Evolutionary conservation across 1,140 invertebrate genomes (phyloP).

Genomic region (Lanistes nyassanus): DNA sequence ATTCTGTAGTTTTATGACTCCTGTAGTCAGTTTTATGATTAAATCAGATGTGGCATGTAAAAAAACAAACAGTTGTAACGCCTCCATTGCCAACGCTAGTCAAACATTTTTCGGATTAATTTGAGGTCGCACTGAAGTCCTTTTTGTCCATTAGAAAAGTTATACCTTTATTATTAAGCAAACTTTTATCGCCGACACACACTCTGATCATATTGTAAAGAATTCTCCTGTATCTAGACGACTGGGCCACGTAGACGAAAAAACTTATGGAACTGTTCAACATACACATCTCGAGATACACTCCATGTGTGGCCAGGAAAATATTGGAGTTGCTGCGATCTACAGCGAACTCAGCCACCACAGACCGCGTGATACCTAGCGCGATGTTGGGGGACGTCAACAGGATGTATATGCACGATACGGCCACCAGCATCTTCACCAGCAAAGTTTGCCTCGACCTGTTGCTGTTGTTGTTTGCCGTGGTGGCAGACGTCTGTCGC

Average conservation of each 20-base stretch:
- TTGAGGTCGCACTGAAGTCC: too few relatives aligned
- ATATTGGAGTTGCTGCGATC: neutral
- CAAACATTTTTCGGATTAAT: too few relatives aligned
- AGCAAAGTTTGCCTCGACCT: neutral
- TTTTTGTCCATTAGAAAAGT: too few relatives aligned
- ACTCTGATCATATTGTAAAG: too few relatives aligned
- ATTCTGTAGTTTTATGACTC: too few relatives aligned
- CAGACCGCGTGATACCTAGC: neutral
- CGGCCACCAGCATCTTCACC: constrained; percentile 11
- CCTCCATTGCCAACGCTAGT: too few relatives aligned
- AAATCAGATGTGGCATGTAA: too few relatives aligned
- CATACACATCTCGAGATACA: neutral
- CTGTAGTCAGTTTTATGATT: too few relatives aligned
- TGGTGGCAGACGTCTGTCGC: neutral
- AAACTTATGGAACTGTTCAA: neutral
- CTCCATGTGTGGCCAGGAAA: neutral
- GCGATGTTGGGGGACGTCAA: neutral
- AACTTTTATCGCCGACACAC: too few relatives aligned
- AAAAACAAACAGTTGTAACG: too few relatives aligned
- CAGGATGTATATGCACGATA: constrained; percentile 8
- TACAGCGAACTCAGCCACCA: neutral
- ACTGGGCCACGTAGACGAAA: neutral
- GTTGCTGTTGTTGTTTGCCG: neutral
- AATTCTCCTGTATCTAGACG: neutral
- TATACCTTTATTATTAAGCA: too few relatives aligned